Percentiles rank a stretch among this genome's conserved stretches.
These are phyloP conservation scores for Eilema sororculum DNA, from an alignment of 2,888 invertebrate genomes.

Conservation along the genomic window DNA sequence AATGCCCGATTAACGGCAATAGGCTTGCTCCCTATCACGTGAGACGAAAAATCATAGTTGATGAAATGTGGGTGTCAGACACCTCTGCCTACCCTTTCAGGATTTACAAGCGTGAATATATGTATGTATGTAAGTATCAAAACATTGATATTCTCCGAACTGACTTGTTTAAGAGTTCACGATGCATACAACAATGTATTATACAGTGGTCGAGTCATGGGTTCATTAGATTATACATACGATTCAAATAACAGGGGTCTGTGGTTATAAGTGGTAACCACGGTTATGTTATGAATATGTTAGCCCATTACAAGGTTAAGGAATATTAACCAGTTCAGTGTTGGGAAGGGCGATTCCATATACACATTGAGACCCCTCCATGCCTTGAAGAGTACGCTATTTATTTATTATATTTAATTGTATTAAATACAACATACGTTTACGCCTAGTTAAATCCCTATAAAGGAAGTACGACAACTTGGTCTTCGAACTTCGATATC, in stretches of 20 bases:
- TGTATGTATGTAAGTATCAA: conserved; percentile 4
- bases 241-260: conserved; percentile 1
- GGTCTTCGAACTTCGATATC: neutral
- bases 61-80: too few species aligned
- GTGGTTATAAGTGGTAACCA: neutral
- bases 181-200: conserved; percentile 8
- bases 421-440: neutral
- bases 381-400: neutral
- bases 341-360: neutral
- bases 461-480: neutral
- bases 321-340: neutral
- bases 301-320: neutral
- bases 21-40: too few species aligned
- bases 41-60: too few species aligned
- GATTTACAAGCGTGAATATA: too few species aligned
- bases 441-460: neutral
- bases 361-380: neutral
- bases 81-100: too few species aligned
- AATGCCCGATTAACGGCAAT: too few species aligned
- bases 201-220: neutral
- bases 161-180: conserved; percentile 6
- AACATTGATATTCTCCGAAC: conserved; percentile 14
- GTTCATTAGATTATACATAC: conserved; percentile 3
- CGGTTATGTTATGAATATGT: neutral
- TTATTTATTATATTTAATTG: too few species aligned